Conservation (phyloP, 2,113 vertebrate genomes). For the Myodes glareolus region DNA sequence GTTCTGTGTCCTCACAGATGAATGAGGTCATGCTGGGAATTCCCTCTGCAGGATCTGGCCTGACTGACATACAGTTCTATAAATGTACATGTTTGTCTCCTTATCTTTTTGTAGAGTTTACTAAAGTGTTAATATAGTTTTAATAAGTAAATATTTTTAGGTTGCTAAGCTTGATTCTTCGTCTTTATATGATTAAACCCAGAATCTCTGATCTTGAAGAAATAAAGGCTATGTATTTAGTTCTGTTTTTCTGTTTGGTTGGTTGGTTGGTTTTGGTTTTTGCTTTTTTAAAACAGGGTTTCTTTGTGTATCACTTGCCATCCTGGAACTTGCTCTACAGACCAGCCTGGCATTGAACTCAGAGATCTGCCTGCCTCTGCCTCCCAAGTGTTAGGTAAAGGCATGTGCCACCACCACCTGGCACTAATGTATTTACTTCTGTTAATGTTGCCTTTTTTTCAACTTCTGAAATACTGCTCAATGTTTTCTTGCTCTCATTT, state of each 20-base stretch:
- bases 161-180: constrained; percentile 78
- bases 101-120: constrained; percentile 85
- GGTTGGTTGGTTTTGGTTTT: neutral
- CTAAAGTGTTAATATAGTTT: constrained; percentile 84
- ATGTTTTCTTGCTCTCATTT: constrained; percentile 65
- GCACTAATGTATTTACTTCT: neutral
- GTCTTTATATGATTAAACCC: constrained; percentile 73
- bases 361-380: neutral
- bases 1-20: constrained; percentile 90
- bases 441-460: constrained; percentile 58
- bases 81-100: constrained; percentile 83
- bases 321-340: neutral
- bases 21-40: constrained; percentile 95
- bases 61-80: constrained; percentile 89
- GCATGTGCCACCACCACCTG: neutral
- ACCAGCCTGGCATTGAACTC: neutral
- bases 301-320: neutral
- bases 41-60: constrained; percentile 91
- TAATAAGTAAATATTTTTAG: constrained; percentile 85
- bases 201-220: constrained; percentile 23
- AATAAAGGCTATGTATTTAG: constrained; percentile 47
- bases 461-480: constrained; percentile 40
- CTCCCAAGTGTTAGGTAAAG: neutral
- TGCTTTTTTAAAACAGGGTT: neutral
- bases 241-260: neutral